phyloP scores from a whole-genome alignment of 2,113 vertebrate species.

The Argyrosomus japonicus region DNA sequence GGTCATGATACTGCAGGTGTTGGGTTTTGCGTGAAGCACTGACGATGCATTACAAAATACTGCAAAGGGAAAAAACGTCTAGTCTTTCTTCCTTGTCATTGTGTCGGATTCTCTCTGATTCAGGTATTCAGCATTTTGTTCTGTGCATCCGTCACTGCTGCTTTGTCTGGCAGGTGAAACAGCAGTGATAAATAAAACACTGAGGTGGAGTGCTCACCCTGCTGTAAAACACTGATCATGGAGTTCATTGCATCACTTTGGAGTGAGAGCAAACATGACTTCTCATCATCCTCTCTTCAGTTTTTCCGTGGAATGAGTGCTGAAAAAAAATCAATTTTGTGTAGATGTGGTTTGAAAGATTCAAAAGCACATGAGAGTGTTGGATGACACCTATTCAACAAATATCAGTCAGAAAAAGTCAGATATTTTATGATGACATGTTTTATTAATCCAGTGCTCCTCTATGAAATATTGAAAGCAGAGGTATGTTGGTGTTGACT shows the following conservation, averaged over 20 bases:
- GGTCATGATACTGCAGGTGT: slow-evolving; percentile 3
- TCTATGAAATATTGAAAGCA: slow-evolving; percentile 79
- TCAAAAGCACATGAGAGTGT: slow-evolving; percentile 47
- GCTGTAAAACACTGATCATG: slow-evolving; percentile 58
- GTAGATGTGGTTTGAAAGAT: slow-evolving; percentile 58
- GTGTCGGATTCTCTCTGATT: slow-evolving; percentile 56
- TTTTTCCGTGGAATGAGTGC: slow-evolving; percentile 18
- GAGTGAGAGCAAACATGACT: slow-evolving; percentile 58
- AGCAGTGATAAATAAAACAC: slow-evolving; percentile 69
- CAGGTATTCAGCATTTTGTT: slow-evolving; percentile 60
- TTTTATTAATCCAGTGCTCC: slow-evolving; percentile 66
- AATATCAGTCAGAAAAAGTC: slow-evolving; percentile 69
- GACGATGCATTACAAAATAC: slow-evolving; percentile 17
- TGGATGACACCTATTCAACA: slow-evolving; percentile 62
- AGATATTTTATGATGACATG: slow-evolving; percentile 65
- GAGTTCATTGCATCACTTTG: slow-evolving; percentile 69
- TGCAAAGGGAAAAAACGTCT: background rate
- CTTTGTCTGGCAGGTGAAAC: slow-evolving; percentile 63
- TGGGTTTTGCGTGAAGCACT: slow-evolving; percentile 13
- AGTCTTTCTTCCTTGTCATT: slow-evolving; percentile 51
- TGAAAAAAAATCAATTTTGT: slow-evolving; percentile 44
- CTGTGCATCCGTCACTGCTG: slow-evolving; percentile 56
- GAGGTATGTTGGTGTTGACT: slow-evolving; percentile 81
- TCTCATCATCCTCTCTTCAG: slow-evolving; percentile 45
- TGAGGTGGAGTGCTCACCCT: slow-evolving; percentile 40